Percentiles rank a stretch among this genome's conserved stretches.
These are phyloP conservation scores for Chondrosia reniformis DNA, from an alignment of 37 sponge, comb jelly and placozoan genomes.

Conservation along the genomic window DNA sequence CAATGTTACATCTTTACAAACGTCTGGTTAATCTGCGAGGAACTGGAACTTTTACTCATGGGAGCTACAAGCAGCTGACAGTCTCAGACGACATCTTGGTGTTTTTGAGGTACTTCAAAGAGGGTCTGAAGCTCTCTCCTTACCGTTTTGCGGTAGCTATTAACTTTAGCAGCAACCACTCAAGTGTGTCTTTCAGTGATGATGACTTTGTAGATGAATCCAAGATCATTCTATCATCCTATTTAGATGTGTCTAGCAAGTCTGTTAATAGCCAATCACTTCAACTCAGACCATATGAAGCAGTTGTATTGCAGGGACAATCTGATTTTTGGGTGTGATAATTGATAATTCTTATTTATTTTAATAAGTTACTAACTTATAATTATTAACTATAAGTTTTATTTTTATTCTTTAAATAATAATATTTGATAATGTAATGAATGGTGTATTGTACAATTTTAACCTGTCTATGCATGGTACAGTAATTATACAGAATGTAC, in stretches of 20 bases:
- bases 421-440: too few relatives aligned
- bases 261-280: not conserved
- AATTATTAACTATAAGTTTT: too few relatives aligned
- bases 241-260: not conserved
- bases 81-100: slow-evolving; percentile 36
- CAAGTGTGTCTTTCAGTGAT: slow-evolving; percentile 2
- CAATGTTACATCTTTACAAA: slow-evolving; percentile 55
- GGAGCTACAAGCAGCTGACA: slow-evolving; percentile 16
- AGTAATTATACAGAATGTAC: too few relatives aligned
- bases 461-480: too few relatives aligned
- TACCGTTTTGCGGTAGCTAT: slow-evolving; percentile 42
- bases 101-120: slow-evolving; percentile 42
- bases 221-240: slow-evolving; percentile 3
- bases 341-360: too few relatives aligned
- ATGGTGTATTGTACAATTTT: too few relatives aligned
- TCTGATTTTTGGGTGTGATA: not conserved
- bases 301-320: slow-evolving; percentile 12
- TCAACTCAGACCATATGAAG: slow-evolving; percentile 16
- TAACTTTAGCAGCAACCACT: slow-evolving; percentile 36
- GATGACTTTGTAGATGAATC: not conserved
- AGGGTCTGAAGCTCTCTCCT: not conserved
- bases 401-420: too few relatives aligned
- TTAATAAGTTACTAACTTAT: too few relatives aligned
- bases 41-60: slow-evolving; percentile 20
- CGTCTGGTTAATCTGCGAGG: slow-evolving; percentile 38